These are phyloP conservation scores for Empidonax traillii DNA, from an alignment of 2,113 vertebrate genomes.

Conservation along the genomic window DNA sequence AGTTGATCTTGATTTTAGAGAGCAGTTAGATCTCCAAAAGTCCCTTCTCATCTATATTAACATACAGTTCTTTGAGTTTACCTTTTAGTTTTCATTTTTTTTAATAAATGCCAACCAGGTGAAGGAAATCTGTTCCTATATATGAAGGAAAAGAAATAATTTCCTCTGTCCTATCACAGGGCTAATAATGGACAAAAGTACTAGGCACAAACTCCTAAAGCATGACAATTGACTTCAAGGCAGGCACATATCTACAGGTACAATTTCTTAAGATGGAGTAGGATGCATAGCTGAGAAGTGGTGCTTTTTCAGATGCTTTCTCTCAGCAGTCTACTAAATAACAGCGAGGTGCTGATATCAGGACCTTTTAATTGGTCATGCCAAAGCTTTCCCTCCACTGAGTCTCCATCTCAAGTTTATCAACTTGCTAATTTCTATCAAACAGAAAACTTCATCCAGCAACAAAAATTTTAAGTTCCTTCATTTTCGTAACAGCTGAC, in stretches of 20 bases:
- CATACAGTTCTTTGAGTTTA: not conserved
- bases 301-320: not conserved
- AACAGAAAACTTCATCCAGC: not conserved
- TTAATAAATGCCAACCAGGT: not conserved
- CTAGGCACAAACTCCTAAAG: not conserved
- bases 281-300: not conserved
- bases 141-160: not conserved
- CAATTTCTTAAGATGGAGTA: not conserved
- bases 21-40: not conserved
- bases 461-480: not conserved
- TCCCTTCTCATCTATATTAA: not conserved
- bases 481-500: not conserved
- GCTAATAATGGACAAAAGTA: accelerated
- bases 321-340: accelerated
- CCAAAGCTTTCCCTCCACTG: not conserved
- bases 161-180: not conserved
- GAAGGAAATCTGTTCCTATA: too few relatives aligned
- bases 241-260: not conserved
- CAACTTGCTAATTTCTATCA: not conserved
- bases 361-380: not conserved
- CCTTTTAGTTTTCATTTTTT: not conserved
- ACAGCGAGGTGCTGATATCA: not conserved
- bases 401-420: not conserved
- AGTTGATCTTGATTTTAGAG: not conserved
- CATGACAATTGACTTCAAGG: not conserved